Evolutionary conservation across 2,797 vertebrate species (phyloP), one percentile per base, ranked within the genome.

Genomic region (Antrozous pallidus): DNA sequence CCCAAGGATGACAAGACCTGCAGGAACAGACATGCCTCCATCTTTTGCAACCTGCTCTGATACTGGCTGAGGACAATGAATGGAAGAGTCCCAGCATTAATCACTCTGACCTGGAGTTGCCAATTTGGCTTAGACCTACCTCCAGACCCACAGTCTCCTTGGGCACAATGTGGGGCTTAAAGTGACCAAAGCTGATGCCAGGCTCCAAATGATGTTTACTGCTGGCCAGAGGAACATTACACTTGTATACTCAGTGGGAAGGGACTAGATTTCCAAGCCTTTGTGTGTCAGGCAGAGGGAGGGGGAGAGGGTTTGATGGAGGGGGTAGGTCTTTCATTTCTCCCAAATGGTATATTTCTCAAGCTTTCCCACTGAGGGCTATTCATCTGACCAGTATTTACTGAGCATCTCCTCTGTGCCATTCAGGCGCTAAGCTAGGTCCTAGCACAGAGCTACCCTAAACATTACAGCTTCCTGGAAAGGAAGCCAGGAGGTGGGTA

Each of bases 31-130:
- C 95, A 91, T 69, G 96, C 56, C 78, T 92, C 13, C 0, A 74
- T 77, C 88, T 97, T 96, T 95, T 93, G 93, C 78, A 96, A 95
- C 92, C 87, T 88, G 28, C 93, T 92, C 77, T 73, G 82, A 94
- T 91, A 73, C 7, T 77, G 90, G 91, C 67, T 73, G 92, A 90
- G 67, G 69, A 33, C 87, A 93, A 80, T 83, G 70, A 88, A 94
- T 77, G 88, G 94, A 75, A 93, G 75, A 94, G 40, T 93, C 88
- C 63, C 67, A 51, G 56, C 18, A 67, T 47, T 92, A 93, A 95
- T 81, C 10, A 13, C 70, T 83, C 71, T 80, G 42, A 96, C 86
- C 61, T 89, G 79, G 56, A 89, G 67, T 40, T 95, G 93, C 90
- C 95, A 90, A 0, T 73, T 85, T 94, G 91, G 93, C 94, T 87